Evolutionary conservation across 2,888 invertebrate species (phyloP), one percentile per base, ranked within the genome.

Genomic region (Cloeon dipterum): DNA sequence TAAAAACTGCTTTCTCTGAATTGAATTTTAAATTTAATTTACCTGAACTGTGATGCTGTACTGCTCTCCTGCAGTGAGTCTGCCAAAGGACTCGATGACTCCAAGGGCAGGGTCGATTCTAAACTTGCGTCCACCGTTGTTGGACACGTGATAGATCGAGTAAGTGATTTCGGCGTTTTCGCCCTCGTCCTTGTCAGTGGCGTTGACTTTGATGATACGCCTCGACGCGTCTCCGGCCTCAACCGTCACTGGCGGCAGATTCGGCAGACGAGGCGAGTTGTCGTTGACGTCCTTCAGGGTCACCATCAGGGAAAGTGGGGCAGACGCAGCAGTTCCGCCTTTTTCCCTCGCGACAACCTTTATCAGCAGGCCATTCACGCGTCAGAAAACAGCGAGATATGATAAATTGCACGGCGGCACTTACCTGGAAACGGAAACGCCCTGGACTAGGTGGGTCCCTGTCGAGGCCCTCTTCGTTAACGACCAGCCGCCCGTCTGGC

Each of bases 111-210:
- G 69, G 51, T 88, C 74, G 47, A 89, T 83, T 47, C 68, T 68
- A 54, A 89, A 88, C 56, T 82, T 85, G 48, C 75, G 76, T 42
- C 73, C 66, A 2, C 86, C 88, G 55, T 85, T 85, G 57, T 86
- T 88, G 42, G 86, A 85, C 7, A 88, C 81, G 59, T 88, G 86
- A 53, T 81, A 79, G 43, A 89, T 81, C 46, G 75, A 75, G 60
- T 83, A 89, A 26, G 70, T 68, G 41, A 86, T 66, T 38, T 70
- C 68, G 16, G 85, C 83, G 56, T 86, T 85, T 50, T 75, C 71
- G 40, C 79, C 85, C 51, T 74, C 74, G 55, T 88, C 88, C 49
- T 79, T 78, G 54, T 88, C 88, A 8, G 71, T 70, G 1, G 85
- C 88, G 49, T 73, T 70, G 42, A 79, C 78, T 65, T 71, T 71